Percentiles rank a stretch among this genome's conserved stretches.
phyloP scores from a whole-genome alignment of 2,113 vertebrate species.

The Sminthopsis crassicaudata region DNA sequence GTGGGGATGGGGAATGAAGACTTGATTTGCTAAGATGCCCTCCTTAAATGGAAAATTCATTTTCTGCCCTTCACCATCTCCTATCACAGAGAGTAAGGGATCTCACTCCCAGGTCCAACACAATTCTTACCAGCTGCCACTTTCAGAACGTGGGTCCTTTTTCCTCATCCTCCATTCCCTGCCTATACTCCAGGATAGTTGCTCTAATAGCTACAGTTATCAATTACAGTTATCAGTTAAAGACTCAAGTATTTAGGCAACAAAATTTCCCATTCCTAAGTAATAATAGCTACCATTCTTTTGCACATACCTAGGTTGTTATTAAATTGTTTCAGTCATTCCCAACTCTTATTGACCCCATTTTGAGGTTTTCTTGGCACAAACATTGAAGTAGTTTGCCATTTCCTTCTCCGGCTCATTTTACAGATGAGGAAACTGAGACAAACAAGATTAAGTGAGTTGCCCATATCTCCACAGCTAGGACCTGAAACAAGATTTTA shows the following conservation, averaged over 20 bases:
- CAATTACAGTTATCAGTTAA: too few species aligned
- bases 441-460: not conserved
- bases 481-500: too few species aligned
- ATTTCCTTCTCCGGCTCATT: not conserved
- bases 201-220: not conserved
- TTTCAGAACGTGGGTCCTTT: not conserved
- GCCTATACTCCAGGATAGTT: not conserved
- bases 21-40: not conserved
- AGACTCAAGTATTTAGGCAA: not conserved
- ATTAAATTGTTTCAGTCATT: not conserved
- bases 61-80: not conserved
- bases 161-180: not conserved
- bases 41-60: not conserved
- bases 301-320: not conserved
- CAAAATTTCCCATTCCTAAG: not conserved
- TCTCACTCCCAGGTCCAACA: not conserved
- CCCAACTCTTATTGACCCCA: not conserved
- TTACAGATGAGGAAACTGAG: not conserved
- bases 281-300: not conserved
- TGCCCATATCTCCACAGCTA: not conserved
- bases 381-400: not conserved
- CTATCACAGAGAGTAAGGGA: not conserved
- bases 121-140: not conserved
- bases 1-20: not conserved
- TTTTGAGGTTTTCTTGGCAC: not conserved